These are phyloP conservation scores for Muraenolepis orangiensis DNA, from an alignment of 2,797 vertebrate genomes.

Conservation along the genomic window DNA sequence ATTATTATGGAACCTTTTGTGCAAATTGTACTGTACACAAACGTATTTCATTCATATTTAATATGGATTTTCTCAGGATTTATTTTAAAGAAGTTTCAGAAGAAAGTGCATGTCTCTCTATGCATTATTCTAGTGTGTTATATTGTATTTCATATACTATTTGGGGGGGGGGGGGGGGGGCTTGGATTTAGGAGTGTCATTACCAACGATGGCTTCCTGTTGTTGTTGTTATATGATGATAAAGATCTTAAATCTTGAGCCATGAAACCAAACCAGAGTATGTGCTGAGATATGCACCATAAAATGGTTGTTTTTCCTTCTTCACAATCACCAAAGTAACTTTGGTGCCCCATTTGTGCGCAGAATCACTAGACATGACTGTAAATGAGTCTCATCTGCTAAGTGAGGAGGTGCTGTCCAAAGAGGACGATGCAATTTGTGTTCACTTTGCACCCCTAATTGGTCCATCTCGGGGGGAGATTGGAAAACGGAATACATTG, in stretches of 20 bases:
- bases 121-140: too few relatives aligned
- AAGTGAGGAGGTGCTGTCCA: constrained; percentile 30
- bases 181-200: too few relatives aligned
- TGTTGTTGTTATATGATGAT: too few relatives aligned
- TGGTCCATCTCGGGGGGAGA: constrained; percentile 18
- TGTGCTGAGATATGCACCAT: neutral
- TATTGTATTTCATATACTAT: too few relatives aligned
- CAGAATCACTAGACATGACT: neutral
- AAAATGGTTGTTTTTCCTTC: neutral
- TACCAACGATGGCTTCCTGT: too few relatives aligned
- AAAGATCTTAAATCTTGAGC: too few relatives aligned
- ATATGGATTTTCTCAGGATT: neutral
- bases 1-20: neutral
- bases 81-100: neutral
- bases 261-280: neutral
- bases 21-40: neutral
- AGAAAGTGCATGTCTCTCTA: neutral
- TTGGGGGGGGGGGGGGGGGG: too few relatives aligned
- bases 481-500: constrained; percentile 44
- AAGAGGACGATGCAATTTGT: constrained; percentile 37
- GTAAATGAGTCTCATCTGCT: neutral
- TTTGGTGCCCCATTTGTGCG: neutral
- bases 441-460: constrained; percentile 22
- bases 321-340: too few relatives aligned
- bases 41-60: neutral